Evolutionary conservation across 2,888 invertebrate species (phyloP), one percentile per base, ranked within the genome.

Genomic region (Lissonota sp.): DNA sequence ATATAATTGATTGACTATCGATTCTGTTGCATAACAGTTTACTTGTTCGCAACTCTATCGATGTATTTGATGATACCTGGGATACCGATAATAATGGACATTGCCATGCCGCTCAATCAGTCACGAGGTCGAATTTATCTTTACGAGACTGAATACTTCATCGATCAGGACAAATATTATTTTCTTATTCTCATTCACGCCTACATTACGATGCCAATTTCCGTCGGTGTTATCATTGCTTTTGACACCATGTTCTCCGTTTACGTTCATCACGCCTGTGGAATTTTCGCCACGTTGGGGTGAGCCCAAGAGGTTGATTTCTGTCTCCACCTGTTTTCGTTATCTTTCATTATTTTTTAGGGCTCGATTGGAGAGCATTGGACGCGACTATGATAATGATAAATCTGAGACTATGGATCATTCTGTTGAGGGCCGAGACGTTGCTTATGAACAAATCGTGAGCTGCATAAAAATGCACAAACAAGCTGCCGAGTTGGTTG

Each of bases 261-360:
- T 42, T 72, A 78, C 46, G 64, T 67, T 4, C 78, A 78, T 62
- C 78, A 78, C 26, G 40, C 46, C 40, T 78, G 78, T 42, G 60
- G 60, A 4, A 66, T 78, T 53, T 78, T 78, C 12, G 64, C 78
- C 6, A 72, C 78, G 16, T 8, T 78, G 5, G 78, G 78, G 78
- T 78, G 12, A 78, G 44, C 51, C 7, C 8, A 49, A 63, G 14
- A 4, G 16, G 26, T 1, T 26, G 26, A 46, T 10, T 44, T 10
- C 2, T 14, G 39, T 42, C 8, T n/a, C 1, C n/a, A 44, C 40
- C 3, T 14, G n/a, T 39, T 58, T 49, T 58, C 26, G 26, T 3
- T 3, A 26, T 2, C 3, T 26, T 26, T 26, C 26, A 26, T 26
- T 1, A 3, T 26, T 26, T 26, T 26, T 26, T 26, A 26, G 26